A percentile compares a stretch with the other conserved stretches of the same genome.
Conservation (phyloP, 2,113 vertebrate genomes). For the Nycticebus coucang region DNA sequence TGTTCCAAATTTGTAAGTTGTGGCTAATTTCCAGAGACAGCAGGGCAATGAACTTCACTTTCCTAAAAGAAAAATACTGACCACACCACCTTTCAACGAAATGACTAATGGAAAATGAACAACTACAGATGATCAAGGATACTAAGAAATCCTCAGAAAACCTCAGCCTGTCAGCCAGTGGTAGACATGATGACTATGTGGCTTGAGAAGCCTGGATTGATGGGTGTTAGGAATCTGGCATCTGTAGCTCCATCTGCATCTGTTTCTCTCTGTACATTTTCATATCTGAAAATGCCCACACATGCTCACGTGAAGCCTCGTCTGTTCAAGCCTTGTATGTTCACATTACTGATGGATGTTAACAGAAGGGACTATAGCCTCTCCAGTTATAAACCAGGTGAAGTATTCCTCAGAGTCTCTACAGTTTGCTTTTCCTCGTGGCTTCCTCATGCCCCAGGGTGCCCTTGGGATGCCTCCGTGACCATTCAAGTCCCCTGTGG, state of each 20-base stretch:
- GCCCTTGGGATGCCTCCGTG: neutral
- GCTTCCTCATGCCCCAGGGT: neutral
- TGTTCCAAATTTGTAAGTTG: slow-evolving; percentile 56
- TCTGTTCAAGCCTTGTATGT: neutral
- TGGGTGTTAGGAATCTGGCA: neutral
- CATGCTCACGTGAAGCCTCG: neutral
- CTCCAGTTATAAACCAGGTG: neutral
- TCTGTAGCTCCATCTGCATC: neutral
- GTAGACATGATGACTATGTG: neutral
- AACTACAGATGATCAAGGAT: neutral
- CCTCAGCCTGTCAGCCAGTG: neutral
- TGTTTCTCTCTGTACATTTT: neutral
- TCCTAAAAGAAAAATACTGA: slow-evolving; percentile 61
- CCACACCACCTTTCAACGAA: slow-evolving; percentile 30
- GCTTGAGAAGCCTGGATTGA: neutral
- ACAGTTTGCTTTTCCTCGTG: neutral
- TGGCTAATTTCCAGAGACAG: slow-evolving; percentile 64
- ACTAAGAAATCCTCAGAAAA: slow-evolving; percentile 44
- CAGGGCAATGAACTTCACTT: slow-evolving; percentile 36
- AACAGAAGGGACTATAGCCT: neutral
- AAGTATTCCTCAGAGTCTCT: neutral
- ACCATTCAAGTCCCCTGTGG: neutral
- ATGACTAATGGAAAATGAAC: slow-evolving; percentile 28
- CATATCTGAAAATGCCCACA: neutral
- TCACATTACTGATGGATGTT: neutral